Evolutionary conservation across 1,140 invertebrate species (phyloP), one percentile per base, ranked within the genome.

Genomic region (Cherax destructor): DNA sequence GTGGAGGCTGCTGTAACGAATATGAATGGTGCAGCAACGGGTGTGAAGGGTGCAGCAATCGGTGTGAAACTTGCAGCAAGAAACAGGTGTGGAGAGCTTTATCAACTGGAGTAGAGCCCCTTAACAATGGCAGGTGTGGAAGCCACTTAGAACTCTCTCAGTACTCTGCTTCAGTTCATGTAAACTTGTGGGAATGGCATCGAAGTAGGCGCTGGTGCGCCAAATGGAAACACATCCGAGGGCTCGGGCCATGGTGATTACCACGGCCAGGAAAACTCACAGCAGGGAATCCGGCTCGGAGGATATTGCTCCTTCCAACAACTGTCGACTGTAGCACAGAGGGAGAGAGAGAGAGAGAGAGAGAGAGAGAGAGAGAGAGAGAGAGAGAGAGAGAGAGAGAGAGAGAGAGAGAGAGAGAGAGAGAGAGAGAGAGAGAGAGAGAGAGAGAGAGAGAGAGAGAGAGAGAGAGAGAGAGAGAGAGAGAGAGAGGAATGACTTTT

Each of bases 401-500:
- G 81, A 24, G 30, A 21, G 7, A 56, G 21, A 56, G 52, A 79
- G 47, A 79, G 47, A 49, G 16, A 49, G 47, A 79, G 52, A 79
- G 52, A 81, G 79, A 81, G 79, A 81, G 79, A 81, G 79, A 81
- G 79, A 81, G 79, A 81, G 79, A 81, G 79, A 81, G 79, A 81
- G 79, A 81, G 79, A 81, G 79, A 81, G 79, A 81, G 79, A 81
- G 79, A 81, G 79, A 81, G 79, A 81, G 79, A 81, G 79, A 81
- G 79, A 81, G 79, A 81, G 79, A 81, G 79, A 81, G 79, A 81
- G 79, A 81, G 79, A 81, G 79, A 81, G 79, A 83, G 80, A 83
- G 49, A 83, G 80, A 52, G 80, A 52, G 1, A 16, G 80, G 30
- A 41, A 41, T 41, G 30, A 41, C 30, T 41, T 41, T 41, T 41